Evolutionary conservation across 2,113 vertebrate species (phyloP).

Genomic region (Nanorana parkeri): DNA sequence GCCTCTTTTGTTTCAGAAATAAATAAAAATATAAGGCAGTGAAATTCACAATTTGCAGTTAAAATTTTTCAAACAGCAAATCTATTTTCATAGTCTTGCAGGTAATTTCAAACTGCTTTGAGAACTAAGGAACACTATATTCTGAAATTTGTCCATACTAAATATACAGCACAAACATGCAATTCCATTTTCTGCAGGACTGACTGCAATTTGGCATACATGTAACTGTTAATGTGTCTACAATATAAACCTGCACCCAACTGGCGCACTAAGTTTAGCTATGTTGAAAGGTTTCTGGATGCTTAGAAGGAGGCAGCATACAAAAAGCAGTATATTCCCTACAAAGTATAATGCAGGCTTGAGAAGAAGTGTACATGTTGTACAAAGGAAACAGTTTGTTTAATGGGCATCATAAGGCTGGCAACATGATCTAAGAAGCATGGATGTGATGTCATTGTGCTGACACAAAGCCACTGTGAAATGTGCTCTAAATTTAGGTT

Average conservation of each 20-base stretch:
- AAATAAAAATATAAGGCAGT: slow-evolving; percentile 99
- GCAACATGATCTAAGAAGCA: slow-evolving; percentile 61
- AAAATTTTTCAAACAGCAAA: slow-evolving; percentile 91
- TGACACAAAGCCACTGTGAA: slow-evolving; percentile 63
- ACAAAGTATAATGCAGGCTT: slow-evolving; percentile 66
- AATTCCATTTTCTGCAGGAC: slow-evolving; percentile 88
- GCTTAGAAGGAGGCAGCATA: slow-evolving; percentile 72
- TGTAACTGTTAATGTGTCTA: slow-evolving; percentile 80
- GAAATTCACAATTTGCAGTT: slow-evolving; percentile 99
- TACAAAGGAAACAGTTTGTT: slow-evolving; percentile 29
- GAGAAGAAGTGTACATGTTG: slow-evolving; percentile 61
- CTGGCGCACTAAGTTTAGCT: slow-evolving; percentile 73
- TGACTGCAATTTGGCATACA: slow-evolving; percentile 87
- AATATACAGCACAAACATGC: slow-evolving; percentile 99
- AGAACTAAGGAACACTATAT: slow-evolving; percentile 90
- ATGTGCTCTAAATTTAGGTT: slow-evolving; percentile 59
- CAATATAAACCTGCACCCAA: slow-evolving; percentile 77
- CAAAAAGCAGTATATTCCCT: slow-evolving; percentile 70
- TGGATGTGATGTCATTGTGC: slow-evolving; percentile 49
- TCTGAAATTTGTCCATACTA: slow-evolving; percentile 88
- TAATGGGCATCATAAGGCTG: slow-evolving; percentile 59
- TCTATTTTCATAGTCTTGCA: slow-evolving; percentile 94
- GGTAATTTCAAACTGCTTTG: slow-evolving; percentile 90
- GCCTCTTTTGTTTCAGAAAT: slow-evolving; percentile 99
- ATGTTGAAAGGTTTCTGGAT: slow-evolving; percentile 73